These are phyloP conservation scores for Hyalella azteca DNA, from an alignment of 2,888 invertebrate species.

Conservation along the genomic window DNA sequence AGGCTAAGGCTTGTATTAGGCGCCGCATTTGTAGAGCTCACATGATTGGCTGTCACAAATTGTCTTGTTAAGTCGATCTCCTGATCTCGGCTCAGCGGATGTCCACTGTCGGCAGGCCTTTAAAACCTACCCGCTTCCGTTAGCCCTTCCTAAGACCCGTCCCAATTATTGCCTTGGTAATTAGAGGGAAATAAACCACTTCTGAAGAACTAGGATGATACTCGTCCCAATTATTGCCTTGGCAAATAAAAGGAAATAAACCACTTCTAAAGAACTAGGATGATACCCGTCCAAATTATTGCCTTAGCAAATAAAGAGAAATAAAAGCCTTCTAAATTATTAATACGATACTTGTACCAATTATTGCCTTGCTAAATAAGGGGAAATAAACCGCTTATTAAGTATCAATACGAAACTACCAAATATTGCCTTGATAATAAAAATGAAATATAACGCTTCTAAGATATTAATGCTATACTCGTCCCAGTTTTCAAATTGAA, in stretches of 20 bases:
- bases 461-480: too few species aligned
- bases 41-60: constrained; percentile 1
- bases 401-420: too few species aligned
- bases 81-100: not conserved
- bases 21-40: not conserved
- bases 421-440: too few species aligned
- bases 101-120: not conserved
- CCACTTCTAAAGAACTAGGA: not conserved
- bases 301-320: not conserved
- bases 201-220: not conserved
- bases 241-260: not conserved
- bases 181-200: not conserved
- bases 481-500: too few species aligned
- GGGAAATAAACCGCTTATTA: too few species aligned
- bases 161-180: not conserved
- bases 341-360: not conserved
- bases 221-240: not conserved
- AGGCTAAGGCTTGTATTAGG: not conserved
- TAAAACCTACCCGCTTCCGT: not conserved
- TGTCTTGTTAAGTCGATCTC: constrained; percentile 14
- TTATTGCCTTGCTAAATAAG: not conserved
- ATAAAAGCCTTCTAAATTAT: not conserved
- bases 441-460: too few species aligned
- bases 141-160: not conserved
- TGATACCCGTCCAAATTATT: not conserved